Evolutionary conservation across 2,888 invertebrate species (phyloP).

Genomic region (Habrosyne pyritoides): DNA sequence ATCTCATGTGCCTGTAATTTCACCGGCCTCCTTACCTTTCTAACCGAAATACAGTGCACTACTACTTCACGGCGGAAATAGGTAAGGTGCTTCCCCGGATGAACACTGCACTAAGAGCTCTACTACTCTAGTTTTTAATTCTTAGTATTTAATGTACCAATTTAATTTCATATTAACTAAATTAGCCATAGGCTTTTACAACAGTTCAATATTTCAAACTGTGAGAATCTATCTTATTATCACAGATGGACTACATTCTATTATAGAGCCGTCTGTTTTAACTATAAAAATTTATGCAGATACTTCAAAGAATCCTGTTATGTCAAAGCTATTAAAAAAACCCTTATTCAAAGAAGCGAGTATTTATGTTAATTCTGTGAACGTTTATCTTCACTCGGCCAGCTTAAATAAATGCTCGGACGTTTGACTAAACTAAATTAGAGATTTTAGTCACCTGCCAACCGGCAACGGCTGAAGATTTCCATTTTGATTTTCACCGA

Average conservation of each 20-base stretch:
- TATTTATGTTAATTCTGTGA: conserved; percentile 31
- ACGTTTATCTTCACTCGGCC: conserved; percentile 21
- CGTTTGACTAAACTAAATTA: conserved; percentile 25
- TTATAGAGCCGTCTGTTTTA: not conserved
- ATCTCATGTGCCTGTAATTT: too few relatives aligned
- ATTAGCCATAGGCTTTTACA: too few relatives aligned
- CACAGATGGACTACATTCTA: not conserved
- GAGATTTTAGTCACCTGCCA: conserved; percentile 19
- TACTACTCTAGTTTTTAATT: too few relatives aligned
- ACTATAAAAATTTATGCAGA: not conserved
- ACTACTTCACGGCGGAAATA: too few relatives aligned
- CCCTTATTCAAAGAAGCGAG: conserved; percentile 12
- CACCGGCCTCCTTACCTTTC: too few relatives aligned
- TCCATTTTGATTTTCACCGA: not conserved
- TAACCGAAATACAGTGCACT: too few relatives aligned
- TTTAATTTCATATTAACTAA: too few relatives aligned
- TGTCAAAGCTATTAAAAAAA: not conserved
- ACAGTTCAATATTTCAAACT: too few relatives aligned
- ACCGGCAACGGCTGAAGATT: conserved; percentile 1
- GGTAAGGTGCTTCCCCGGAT: too few relatives aligned
- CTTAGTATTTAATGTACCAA: too few relatives aligned
- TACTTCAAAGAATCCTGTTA: not conserved
- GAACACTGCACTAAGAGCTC: too few relatives aligned
- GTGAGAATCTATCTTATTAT: not conserved
- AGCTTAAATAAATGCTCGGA: conserved; percentile 19